phyloP scores from a whole-genome alignment of 1,140 invertebrate genomes.

The Cherax destructor region DNA sequence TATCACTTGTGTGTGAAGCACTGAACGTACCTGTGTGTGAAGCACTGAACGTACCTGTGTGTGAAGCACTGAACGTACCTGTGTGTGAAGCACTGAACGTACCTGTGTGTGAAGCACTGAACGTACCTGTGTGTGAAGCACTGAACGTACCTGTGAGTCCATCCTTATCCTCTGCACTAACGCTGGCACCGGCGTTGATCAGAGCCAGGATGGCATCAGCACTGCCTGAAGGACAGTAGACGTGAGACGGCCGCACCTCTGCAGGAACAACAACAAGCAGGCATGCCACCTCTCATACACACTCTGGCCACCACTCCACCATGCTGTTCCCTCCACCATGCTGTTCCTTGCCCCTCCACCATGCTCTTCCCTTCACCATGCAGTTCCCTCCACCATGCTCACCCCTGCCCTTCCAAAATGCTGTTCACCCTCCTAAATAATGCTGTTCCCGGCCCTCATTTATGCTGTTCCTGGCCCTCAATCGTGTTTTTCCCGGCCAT shows the following conservation, averaged over 20 bases:
- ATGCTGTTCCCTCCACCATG: background rate
- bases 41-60: too few relatives aligned
- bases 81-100: constrained; percentile 24
- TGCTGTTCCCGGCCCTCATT: background rate
- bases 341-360: background rate
- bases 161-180: constrained; percentile 71
- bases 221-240: constrained; percentile 72
- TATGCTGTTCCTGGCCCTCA: background rate
- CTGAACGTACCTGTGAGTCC: constrained; percentile 70
- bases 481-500: background rate
- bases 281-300: constrained; percentile 34
- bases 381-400: background rate
- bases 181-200: constrained; percentile 69
- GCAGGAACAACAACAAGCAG: constrained; percentile 62
- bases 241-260: constrained; percentile 72
- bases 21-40: constrained; percentile 68
- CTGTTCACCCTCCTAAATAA: background rate
- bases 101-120: constrained; percentile 46
- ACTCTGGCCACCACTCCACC: background rate
- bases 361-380: background rate
- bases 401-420: background rate
- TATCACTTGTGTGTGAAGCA: too few relatives aligned
- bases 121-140: constrained; percentile 13
- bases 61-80: constrained; percentile 39
- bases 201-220: constrained; percentile 72